Conservation (phyloP, 1,140 invertebrate species). For the Protaetia brevitarsis region DNA sequence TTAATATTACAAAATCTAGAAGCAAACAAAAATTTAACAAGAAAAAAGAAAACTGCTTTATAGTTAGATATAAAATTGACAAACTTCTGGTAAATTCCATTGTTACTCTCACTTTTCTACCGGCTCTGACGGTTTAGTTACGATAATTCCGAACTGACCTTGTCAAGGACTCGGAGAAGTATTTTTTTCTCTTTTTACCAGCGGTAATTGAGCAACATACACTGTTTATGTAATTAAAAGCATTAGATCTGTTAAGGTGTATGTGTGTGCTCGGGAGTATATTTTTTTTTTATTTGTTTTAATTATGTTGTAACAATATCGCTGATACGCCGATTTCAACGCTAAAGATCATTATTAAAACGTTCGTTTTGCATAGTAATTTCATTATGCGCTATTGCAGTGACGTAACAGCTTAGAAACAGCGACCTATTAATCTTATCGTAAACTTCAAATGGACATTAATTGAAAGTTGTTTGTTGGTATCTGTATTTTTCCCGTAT, state of each 20-base stretch:
- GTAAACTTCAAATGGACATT: not conserved
- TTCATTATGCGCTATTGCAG: not conserved
- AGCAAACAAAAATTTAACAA: not conserved
- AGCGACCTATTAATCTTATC: not conserved
- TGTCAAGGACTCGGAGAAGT: not conserved
- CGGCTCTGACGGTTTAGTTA: not conserved
- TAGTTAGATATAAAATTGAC: not conserved
- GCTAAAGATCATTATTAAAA: not conserved
- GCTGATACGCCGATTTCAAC: not conserved
- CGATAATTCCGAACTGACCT: not conserved
- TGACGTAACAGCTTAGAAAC: not conserved
- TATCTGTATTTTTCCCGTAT: too few species aligned
- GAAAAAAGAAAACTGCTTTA: not conserved
- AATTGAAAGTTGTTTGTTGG: not conserved
- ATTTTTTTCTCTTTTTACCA: not conserved
- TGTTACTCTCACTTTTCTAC: not conserved
- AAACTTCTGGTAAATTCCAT: not conserved
- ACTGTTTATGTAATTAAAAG: not conserved
- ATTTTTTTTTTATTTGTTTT: not conserved
- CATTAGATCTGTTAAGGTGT: not conserved
- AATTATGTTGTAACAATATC: not conserved
- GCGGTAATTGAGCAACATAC: not conserved
- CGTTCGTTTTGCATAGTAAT: not conserved
- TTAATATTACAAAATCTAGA: conserved; percentile 20
- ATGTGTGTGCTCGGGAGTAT: not conserved